phyloP scores from a whole-genome alignment of 2,797 vertebrate species.

The Myotis vivesi region DNA sequence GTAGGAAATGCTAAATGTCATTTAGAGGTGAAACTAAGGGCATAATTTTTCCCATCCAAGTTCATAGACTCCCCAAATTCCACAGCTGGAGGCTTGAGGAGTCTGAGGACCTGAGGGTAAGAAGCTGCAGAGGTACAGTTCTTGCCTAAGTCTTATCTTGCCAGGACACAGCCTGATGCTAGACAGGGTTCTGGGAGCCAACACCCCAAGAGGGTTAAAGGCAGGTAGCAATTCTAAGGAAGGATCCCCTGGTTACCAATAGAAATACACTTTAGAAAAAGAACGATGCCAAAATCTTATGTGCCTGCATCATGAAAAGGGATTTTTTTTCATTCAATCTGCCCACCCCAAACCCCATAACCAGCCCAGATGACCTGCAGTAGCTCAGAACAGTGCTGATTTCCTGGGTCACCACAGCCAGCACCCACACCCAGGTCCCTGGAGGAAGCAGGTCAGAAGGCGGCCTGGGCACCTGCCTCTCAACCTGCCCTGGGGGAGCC shows the following conservation, averaged over 20 bases:
- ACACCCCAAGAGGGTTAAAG: not conserved
- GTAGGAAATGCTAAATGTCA: not conserved
- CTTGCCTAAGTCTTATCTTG: not conserved
- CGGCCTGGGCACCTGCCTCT: not conserved
- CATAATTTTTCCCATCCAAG: not conserved
- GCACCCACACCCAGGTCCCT: not conserved
- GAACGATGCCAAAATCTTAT: not conserved
- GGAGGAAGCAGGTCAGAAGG: too few relatives aligned
- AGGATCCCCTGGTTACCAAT: not conserved
- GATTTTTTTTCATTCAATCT: not conserved
- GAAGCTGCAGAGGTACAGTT: not conserved
- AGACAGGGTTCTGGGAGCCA: not conserved
- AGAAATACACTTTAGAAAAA: not conserved
- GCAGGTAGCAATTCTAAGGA: fast-evolving
- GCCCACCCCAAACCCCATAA: not conserved
- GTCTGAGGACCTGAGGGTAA: not conserved
- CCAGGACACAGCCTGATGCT: not conserved
- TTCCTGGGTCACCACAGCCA: not conserved
- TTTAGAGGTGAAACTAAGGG: not conserved
- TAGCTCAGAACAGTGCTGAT: not conserved
- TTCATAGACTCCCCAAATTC: not conserved
- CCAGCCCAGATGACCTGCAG: not conserved
- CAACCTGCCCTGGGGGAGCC: not conserved
- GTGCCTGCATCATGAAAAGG: too few relatives aligned
- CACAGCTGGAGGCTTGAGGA: not conserved